Evolutionary conservation across 2,113 vertebrate species (phyloP).

Genomic region (Clarias gariepinus): DNA sequence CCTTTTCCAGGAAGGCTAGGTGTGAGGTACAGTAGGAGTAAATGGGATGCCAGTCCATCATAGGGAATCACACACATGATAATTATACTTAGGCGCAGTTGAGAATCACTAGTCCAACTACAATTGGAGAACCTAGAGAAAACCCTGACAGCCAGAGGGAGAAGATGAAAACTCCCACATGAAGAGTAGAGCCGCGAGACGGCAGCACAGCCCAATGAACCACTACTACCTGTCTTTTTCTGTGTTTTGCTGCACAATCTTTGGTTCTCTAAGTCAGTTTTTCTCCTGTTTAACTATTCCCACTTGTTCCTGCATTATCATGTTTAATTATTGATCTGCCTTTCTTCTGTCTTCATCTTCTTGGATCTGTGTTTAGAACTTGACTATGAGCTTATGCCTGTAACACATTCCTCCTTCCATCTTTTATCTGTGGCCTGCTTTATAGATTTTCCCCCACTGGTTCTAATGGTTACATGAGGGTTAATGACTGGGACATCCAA

Average conservation of each 20-base stretch:
- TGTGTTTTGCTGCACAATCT: neutral
- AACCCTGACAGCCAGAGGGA: neutral
- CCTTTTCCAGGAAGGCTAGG: neutral
- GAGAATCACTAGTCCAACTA: neutral
- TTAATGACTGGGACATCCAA: constrained; percentile 46
- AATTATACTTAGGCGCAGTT: neutral
- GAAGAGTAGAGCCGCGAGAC: neutral
- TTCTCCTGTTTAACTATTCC: neutral
- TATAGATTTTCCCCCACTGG: constrained; percentile 37
- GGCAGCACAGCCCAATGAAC: neutral
- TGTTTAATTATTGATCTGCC: neutral
- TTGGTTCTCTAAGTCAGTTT: neutral
- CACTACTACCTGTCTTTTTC: neutral
- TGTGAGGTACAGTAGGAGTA: neutral
- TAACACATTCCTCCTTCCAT: neutral
- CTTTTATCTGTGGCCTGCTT: constrained; percentile 10
- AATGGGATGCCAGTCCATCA: neutral
- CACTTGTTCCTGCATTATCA: neutral
- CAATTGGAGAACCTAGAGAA: neutral
- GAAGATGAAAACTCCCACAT: neutral
- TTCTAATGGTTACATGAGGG: constrained; percentile 37
- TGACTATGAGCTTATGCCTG: neutral
- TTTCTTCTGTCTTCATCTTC: neutral
- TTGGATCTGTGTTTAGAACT: neutral
- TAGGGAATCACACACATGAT: neutral